Conservation (phyloP, 1,140 invertebrate genomes). For the Cherax destructor region DNA sequence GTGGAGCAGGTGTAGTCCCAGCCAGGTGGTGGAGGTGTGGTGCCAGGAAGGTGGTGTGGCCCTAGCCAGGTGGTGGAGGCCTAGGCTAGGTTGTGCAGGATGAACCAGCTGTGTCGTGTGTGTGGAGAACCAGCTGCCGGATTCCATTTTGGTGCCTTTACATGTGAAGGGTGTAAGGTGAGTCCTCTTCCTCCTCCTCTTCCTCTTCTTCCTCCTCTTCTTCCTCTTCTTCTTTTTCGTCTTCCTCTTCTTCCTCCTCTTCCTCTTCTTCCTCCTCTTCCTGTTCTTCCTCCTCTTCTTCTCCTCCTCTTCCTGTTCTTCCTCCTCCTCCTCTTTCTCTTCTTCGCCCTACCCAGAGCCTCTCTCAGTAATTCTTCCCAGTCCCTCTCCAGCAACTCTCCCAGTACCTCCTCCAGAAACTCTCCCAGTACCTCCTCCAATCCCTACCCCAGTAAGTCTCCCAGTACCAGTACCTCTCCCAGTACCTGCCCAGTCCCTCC, state of each 20-base stretch:
- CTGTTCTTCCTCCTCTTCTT: no score
- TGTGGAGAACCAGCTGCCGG: conserved; percentile 71
- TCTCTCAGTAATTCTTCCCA: not conserved
- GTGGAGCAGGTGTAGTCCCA: no score
- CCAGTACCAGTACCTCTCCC: no score
- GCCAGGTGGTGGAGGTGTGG: not conserved
- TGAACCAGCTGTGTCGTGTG: conserved; percentile 87
- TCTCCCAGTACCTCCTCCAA: not conserved
- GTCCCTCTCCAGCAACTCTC: not conserved
- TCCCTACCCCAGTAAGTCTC: not conserved
- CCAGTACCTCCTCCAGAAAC: conserved; percentile 14
- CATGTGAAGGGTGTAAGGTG: conserved; percentile 85
- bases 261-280: no score
- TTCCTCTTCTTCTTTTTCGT: no score
- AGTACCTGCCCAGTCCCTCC: no score
- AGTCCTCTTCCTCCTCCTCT: not conserved
- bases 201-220: no score
- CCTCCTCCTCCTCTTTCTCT: conserved; percentile 4
- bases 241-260: no score
- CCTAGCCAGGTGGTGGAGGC: not conserved
- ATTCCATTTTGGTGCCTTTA: conserved; percentile 83
- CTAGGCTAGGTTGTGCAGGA: not conserved
- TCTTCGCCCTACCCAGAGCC: not conserved
- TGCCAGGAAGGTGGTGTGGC: no score
- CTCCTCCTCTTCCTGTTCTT: not conserved